Evolutionary conservation across 2,797 vertebrate species (phyloP).

Genomic region (Balearica regulorum): DNA sequence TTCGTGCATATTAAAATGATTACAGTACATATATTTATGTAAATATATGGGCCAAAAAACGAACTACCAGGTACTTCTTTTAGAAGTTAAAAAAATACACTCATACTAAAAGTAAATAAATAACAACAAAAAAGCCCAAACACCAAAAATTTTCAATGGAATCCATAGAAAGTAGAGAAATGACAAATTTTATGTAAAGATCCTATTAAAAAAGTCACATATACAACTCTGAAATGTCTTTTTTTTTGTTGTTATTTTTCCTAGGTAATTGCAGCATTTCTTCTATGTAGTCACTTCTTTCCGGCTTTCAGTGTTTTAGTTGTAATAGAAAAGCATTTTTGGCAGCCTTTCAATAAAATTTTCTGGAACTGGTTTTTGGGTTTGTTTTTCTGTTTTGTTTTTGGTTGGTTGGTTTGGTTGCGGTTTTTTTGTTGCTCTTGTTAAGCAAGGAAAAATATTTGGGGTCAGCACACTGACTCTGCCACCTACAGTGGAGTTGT

Average conservation of each 20-base stretch:
- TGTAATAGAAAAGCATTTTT: conserved; percentile 13
- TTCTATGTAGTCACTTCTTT: conserved; percentile 26
- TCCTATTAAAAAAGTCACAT: neutral
- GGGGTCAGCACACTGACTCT: neutral
- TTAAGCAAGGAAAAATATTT: neutral
- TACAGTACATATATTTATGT: neutral
- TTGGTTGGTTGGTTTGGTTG: neutral
- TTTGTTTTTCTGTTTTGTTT: neutral
- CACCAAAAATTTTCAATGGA: neutral
- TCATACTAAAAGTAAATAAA: neutral
- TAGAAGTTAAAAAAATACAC: neutral
- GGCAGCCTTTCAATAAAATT: neutral
- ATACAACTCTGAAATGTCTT: neutral
- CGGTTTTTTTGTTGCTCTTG: neutral
- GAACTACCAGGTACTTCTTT: neutral
- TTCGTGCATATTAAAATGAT: neutral
- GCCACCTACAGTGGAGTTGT: neutral
- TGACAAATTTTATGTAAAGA: neutral
- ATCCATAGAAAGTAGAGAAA: neutral
- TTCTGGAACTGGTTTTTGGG: neutral
- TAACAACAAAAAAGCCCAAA: neutral
- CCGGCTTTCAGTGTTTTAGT: neutral
- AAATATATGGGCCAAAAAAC: neutral
- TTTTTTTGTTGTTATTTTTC: neutral
- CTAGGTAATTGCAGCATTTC: neutral